Conservation (phyloP, 2,888 invertebrate genomes). For the Iselma pallidipennis region DNA sequence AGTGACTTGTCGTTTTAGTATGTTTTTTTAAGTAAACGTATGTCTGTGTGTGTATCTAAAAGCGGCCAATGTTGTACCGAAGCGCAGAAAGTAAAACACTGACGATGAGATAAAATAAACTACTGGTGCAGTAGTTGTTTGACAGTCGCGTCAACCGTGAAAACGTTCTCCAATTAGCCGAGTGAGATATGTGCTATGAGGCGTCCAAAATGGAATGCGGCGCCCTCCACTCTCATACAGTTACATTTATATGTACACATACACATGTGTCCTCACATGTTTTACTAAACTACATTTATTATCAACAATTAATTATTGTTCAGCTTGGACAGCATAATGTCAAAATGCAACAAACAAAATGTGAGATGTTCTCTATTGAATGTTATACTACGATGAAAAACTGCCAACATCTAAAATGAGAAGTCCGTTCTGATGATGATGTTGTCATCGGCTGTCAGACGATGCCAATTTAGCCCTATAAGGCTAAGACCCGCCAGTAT, state of each 20-base stretch:
- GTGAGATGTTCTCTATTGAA: conserved; percentile 44
- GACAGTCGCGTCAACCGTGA: conserved; percentile 53
- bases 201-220: conserved; percentile 42
- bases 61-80: conserved; percentile 24
- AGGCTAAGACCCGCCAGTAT: conserved; percentile 52
- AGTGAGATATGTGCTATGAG: conserved; percentile 50
- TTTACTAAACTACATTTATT: conserved; percentile 44
- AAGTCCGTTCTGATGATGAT: conserved; percentile 54
- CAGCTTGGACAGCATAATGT: conserved; percentile 32
- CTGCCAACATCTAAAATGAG: conserved; percentile 40
- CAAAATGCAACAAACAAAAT: conserved; percentile 46
- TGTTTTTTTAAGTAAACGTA: conserved; percentile 34
- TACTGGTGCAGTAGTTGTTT: conserved; percentile 47
- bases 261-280: conserved; percentile 39
- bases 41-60: conserved; percentile 34
- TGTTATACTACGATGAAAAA: neutral
- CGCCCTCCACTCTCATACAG: conserved; percentile 22
- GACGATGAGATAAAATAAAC: conserved; percentile 47
- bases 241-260: conserved; percentile 3
- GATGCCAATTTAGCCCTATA: conserved; percentile 56
- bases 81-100: conserved; percentile 27
- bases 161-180: conserved; percentile 55
- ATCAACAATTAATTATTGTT: conserved; percentile 43
- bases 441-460: conserved; percentile 56
- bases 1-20: conserved; percentile 34